phyloP scores from a whole-genome alignment of 1,140 invertebrate genomes.

The Brachionus plicatilis region DNA sequence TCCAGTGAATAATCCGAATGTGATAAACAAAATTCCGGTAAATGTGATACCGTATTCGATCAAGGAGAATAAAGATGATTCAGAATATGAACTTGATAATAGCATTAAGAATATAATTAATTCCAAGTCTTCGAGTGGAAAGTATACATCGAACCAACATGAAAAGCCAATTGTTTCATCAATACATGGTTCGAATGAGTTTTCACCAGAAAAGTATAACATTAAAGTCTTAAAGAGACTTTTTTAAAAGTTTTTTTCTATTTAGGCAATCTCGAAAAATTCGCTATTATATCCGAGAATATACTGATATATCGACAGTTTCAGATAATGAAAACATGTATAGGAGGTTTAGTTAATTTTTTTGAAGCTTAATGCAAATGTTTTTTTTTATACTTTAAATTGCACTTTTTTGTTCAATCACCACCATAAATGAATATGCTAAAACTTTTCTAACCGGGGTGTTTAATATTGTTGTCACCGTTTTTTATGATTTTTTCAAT shows the following conservation, averaged over 20 bases:
- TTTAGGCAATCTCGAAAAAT: neutral
- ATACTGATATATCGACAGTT: constrained; percentile 31
- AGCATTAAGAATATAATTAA: neutral
- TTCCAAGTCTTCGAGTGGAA: neutral
- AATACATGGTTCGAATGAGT: neutral
- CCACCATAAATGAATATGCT: neutral
- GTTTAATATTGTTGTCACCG: neutral
- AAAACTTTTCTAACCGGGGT: neutral
- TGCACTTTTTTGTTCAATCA: neutral
- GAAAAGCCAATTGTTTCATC: neutral
- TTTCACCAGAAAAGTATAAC: neutral
- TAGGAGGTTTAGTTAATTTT: constrained; percentile 35
- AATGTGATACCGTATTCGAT: neutral
- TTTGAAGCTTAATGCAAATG: neutral
- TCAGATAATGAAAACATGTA: constrained; percentile 34
- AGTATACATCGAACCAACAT: neutral
- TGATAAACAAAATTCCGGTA: neutral
- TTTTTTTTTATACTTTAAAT: neutral
- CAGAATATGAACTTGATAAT: neutral
- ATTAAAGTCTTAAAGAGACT: neutral
- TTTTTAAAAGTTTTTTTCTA: neutral
- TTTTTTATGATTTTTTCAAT: neutral
- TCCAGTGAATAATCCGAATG: constrained; percentile 11
- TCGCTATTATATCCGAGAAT: constrained; percentile 32
- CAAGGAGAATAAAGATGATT: neutral